These are phyloP conservation scores for Myiotriccus ornatus DNA, from an alignment of 2,797 vertebrate genomes.

Conservation along the genomic window DNA sequence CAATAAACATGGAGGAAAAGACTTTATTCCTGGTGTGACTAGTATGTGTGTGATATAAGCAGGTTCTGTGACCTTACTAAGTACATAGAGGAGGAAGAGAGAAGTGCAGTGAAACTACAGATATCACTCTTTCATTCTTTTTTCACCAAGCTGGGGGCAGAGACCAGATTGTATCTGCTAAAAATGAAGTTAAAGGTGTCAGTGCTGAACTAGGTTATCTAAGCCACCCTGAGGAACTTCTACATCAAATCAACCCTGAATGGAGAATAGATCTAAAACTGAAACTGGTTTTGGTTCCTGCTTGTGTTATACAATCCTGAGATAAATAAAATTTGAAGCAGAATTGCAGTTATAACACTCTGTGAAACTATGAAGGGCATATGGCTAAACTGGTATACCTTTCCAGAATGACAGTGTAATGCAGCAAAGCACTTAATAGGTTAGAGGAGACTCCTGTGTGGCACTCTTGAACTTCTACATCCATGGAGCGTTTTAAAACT, in stretches of 20 bases:
- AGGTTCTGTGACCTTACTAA: not conserved
- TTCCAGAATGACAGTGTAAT: not conserved
- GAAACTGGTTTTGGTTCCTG: not conserved
- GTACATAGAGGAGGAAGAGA: not conserved
- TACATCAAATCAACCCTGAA: not conserved
- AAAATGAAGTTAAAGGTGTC: not conserved
- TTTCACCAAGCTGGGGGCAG: not conserved
- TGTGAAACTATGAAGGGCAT: not conserved
- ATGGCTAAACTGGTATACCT: not conserved
- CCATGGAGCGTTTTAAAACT: too few species aligned
- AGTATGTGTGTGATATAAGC: not conserved
- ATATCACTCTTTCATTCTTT: not conserved
- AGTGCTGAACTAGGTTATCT: not conserved
- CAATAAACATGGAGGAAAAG: not conserved
- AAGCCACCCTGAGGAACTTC: not conserved
- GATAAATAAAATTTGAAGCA: not conserved
- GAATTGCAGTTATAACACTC: not conserved
- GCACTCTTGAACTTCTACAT: too few species aligned
- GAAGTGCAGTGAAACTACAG: not conserved
- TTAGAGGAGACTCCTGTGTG: too few species aligned
- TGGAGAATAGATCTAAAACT: fast-evolving
- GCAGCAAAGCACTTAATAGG: too few species aligned
- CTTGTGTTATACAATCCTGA: not conserved
- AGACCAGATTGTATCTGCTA: not conserved
- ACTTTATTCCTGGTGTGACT: not conserved